Conservation (phyloP, 2,888 invertebrate genomes). For the Elysia crispata region DNA sequence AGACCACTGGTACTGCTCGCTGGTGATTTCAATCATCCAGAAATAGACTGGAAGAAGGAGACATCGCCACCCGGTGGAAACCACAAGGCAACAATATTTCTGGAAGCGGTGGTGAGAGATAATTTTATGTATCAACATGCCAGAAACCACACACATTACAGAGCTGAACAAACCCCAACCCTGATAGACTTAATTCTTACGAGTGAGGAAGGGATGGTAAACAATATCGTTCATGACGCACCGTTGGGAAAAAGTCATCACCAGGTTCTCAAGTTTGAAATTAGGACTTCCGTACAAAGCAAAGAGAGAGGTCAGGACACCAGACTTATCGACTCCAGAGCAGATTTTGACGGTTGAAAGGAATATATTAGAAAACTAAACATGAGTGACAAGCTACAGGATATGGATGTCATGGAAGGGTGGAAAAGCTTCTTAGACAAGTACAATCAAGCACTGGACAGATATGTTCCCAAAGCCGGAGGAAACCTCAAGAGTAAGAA, state of each 20-base stretch:
- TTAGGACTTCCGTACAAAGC: not conserved
- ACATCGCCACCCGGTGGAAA: not conserved
- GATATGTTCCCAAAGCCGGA: not conserved
- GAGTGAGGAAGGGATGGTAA: constrained; percentile 41
- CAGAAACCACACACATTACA: constrained; percentile 34
- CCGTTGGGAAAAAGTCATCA: constrained; percentile 24
- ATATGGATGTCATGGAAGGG: not conserved
- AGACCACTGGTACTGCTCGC: not conserved
- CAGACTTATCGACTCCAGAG: not conserved
- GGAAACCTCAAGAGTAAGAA: not conserved
- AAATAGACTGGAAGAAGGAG: not conserved
- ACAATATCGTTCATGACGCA: not conserved
- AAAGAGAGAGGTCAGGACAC: not conserved
- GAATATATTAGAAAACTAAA: not conserved
- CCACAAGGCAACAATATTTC: constrained; percentile 2
- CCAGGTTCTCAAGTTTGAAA: not conserved
- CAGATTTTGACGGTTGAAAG: too few species aligned
- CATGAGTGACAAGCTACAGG: not conserved
- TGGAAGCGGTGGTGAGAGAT: constrained; percentile 31
- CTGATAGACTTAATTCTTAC: constrained; percentile 40
- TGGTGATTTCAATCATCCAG: not conserved
- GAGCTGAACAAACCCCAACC: constrained; percentile 37
- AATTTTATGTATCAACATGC: constrained; percentile 44
- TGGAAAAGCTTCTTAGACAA: not conserved
- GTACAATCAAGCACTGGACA: not conserved